Conservation (phyloP, 2,113 vertebrate species). For the Picathartes gymnocephalus region DNA sequence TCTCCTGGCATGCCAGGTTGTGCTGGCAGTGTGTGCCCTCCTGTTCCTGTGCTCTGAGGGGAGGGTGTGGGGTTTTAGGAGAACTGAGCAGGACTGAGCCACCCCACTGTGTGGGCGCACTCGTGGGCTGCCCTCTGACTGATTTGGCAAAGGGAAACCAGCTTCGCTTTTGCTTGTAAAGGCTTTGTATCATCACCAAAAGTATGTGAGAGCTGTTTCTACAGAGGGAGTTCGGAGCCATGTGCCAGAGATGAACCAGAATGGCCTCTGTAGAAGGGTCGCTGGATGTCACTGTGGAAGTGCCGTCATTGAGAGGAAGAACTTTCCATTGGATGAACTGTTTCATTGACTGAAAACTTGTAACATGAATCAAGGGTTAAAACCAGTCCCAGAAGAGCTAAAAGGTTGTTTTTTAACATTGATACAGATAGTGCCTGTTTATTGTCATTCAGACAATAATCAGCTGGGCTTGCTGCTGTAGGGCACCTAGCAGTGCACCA, state of each 20-base stretch:
- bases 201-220: background rate
- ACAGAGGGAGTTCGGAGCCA: background rate
- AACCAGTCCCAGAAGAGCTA: background rate
- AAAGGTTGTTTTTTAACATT: background rate
- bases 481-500: background rate
- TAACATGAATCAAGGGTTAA: background rate
- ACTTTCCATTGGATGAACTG: background rate
- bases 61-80: background rate
- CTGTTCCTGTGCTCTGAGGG: background rate
- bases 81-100: background rate
- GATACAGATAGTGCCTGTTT: background rate
- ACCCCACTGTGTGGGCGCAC: background rate
- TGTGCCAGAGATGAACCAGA: fast-evolving
- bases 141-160: background rate
- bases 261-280: background rate
- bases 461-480: too few species aligned
- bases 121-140: background rate
- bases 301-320: background rate
- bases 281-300: background rate
- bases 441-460: background rate
- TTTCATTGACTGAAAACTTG: background rate
- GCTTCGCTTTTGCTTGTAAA: background rate
- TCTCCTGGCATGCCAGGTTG: background rate
- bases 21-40: background rate
- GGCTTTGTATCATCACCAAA: background rate